Evolutionary conservation across 2,888 invertebrate genomes (phyloP).

Genomic region (Hydrotaea cyrtoneurina): DNA sequence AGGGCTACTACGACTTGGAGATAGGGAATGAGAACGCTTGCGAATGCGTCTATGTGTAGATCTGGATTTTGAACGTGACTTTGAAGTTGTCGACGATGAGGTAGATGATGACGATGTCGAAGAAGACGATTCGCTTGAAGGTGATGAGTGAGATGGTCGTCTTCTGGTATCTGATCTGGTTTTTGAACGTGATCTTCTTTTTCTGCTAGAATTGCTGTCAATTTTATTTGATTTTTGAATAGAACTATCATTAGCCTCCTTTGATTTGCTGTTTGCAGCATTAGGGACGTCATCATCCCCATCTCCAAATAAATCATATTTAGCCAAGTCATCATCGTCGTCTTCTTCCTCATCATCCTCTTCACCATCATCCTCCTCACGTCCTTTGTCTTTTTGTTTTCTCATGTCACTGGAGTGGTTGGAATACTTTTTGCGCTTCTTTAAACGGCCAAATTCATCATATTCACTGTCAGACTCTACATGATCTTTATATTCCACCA

Average conservation of each 20-base stretch:
- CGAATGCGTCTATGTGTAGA: slow-evolving; percentile 68
- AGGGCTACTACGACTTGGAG: slow-evolving; percentile 65
- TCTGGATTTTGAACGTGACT: slow-evolving; percentile 69
- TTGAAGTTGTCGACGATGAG: slow-evolving; percentile 69
- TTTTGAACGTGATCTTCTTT: slow-evolving; percentile 61
- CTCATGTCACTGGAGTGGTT: slow-evolving; percentile 43
- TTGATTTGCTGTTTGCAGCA: slow-evolving; percentile 47
- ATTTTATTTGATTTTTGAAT: slow-evolving; percentile 18
- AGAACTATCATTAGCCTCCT: slow-evolving; percentile 18
- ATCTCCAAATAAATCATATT: slow-evolving; percentile 89
- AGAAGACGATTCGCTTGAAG: slow-evolving; percentile 69
- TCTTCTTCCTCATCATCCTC: slow-evolving; percentile 83
- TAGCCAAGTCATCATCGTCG: slow-evolving; percentile 87
- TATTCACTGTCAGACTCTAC: slow-evolving; percentile 96
- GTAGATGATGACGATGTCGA: slow-evolving; percentile 75
- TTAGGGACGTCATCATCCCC: slow-evolving; percentile 81
- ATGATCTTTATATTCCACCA: slow-evolving; percentile 96
- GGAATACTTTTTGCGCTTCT: slow-evolving; percentile 80
- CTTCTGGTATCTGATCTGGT: slow-evolving; percentile 57
- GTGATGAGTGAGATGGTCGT: slow-evolving; percentile 59
- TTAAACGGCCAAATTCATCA: slow-evolving; percentile 92
- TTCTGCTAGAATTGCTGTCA: slow-evolving; percentile 44
- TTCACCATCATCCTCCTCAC: slow-evolving; percentile 77
- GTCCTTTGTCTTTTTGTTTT: slow-evolving; percentile 76
- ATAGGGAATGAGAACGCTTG: slow-evolving; percentile 69